Percentiles rank a stretch among this genome's conserved stretches.
These are phyloP conservation scores for Eclectus roratus DNA, from an alignment of 2,113 vertebrate genomes.

Conservation along the genomic window DNA sequence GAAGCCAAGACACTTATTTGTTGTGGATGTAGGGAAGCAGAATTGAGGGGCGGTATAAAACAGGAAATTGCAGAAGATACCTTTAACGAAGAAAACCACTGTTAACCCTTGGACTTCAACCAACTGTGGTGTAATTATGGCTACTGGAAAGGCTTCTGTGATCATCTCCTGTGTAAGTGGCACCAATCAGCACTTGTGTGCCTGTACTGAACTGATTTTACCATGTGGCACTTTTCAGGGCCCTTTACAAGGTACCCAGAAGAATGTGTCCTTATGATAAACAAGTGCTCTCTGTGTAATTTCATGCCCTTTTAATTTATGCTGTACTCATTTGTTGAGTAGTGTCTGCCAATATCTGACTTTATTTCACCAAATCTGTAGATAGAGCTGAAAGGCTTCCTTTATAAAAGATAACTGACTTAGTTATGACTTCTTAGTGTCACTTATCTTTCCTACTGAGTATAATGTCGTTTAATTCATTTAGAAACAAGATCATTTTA, in stretches of 20 bases:
- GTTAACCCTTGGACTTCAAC: not conserved
- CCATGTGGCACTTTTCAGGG: not conserved
- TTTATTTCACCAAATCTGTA: not conserved
- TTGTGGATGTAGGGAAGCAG: not conserved
- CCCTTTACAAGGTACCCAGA: not conserved
- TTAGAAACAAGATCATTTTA: slow-evolving; percentile 58
- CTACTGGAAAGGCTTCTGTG: not conserved
- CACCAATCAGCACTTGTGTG: not conserved
- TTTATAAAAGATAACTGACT: not conserved
- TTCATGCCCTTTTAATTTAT: not conserved
- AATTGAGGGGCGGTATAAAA: not conserved
- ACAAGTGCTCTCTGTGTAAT: not conserved
- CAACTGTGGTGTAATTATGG: not conserved
- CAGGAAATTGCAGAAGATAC: not conserved
- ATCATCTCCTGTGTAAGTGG: not conserved
- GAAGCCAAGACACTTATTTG: not conserved
- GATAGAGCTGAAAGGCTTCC: not conserved
- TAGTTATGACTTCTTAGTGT: not conserved
- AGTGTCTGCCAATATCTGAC: not conserved
- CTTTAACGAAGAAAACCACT: not conserved
- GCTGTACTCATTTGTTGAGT: not conserved
- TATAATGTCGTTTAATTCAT: not conserved
- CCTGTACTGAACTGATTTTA: not conserved
- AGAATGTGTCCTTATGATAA: not conserved
- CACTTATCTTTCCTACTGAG: not conserved